Evolutionary conservation across 2,113 vertebrate species (phyloP), one percentile per base, ranked within the genome.

Genomic region (Oreochromis niloticus): DNA sequence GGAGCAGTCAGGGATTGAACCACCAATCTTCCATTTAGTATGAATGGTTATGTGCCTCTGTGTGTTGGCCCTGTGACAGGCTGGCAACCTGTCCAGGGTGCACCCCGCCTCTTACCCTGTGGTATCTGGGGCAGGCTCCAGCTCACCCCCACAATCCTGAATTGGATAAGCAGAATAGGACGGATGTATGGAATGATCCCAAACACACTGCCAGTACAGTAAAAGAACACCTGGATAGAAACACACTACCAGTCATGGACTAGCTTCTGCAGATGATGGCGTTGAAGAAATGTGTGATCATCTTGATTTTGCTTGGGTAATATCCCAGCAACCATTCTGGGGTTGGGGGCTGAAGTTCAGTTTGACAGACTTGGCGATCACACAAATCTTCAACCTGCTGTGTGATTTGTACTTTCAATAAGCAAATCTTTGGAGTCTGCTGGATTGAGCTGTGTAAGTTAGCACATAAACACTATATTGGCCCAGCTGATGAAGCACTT

Each of bases 371-470:
- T 12, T 71, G 2, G 52, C 9, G 3, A n/a, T 82, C 6, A 48
- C 54, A 41, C 22, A 73, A 57, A 80, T 66, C 59, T 61, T 19
- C 14, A 36, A 83, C 55, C 46, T 30, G 41, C 57, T 75, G 24
- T 48, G 66, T 92, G 87, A 94, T 92, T 93, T 92, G 41, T 19
- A 39, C 79, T 13, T 87, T 79, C 63, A 91, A 92, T 92, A 90
- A 94, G 61, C 39, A 63, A 12, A 81, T 78, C 63, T 61, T 83
- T 79, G 2, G 27, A 46, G 56, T 9, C 55, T 2, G 2, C 34
- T 48, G 30, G 71, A 50, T 24, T 22, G 9, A 56, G 79, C 57
- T 4, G 54, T 87, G 81, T 81, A 87, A 16, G 3, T 83, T 66
- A 46, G 80, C 83, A 32, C 24, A 46, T 41, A 36, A 68, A 80